Conservation (phyloP, 1,140 invertebrate genomes). For the Geopemphigus sp. region DNA sequence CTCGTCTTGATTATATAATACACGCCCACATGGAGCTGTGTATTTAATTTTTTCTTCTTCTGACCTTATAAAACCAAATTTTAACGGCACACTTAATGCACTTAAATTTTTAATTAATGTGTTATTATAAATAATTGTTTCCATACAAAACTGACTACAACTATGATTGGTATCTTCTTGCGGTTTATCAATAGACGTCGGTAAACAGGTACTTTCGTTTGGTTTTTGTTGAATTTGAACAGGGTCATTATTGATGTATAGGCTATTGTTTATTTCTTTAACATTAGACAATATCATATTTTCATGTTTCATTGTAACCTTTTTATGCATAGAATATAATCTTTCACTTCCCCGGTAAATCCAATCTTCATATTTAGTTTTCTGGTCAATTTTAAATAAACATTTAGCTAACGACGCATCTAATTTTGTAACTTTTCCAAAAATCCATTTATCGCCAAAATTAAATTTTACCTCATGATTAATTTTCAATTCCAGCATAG, state of each 20-base stretch:
- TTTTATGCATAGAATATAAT: neutral
- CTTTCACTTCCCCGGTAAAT: slow-evolving; percentile 2
- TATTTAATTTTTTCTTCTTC: slow-evolving; percentile 66
- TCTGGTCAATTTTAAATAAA: neutral
- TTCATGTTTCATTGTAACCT: neutral
- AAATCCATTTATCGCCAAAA: neutral
- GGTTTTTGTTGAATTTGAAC: neutral
- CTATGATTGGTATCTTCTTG: neutral
- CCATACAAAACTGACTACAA: slow-evolving; percentile 62
- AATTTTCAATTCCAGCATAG: slow-evolving; percentile 9
- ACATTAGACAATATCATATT: neutral
- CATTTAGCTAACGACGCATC: slow-evolving; percentile 28
- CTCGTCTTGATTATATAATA: slow-evolving; percentile 74
- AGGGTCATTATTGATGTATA: neutral
- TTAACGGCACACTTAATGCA: slow-evolving; percentile 79
- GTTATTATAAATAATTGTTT: slow-evolving; percentile 57
- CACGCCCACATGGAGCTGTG: slow-evolving; percentile 79
- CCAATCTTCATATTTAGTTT: neutral
- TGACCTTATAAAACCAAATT: slow-evolving; percentile 78
- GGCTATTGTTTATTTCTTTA: neutral
- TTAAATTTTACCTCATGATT: neutral
- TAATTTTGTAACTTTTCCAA: neutral
- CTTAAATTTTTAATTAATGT: slow-evolving; percentile 72
- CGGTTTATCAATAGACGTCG: neutral
- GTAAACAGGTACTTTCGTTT: neutral